These are phyloP conservation scores for Mormyrus iriodes DNA, from an alignment of 2,113 vertebrate genomes.

Conservation along the genomic window DNA sequence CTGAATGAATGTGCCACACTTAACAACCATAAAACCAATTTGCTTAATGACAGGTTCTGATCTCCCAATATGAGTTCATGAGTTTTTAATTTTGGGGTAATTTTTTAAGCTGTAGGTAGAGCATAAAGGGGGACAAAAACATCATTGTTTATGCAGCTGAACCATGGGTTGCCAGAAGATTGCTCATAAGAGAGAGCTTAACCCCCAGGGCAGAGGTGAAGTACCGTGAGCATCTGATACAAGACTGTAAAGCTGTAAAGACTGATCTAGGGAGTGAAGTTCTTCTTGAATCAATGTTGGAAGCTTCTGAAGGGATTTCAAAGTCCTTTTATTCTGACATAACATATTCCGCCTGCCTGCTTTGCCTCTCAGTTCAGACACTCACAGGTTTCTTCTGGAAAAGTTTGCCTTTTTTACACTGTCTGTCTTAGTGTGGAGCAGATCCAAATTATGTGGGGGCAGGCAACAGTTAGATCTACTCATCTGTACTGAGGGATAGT, in stretches of 20 bases:
- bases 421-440: background rate
- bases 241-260: background rate
- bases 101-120: background rate
- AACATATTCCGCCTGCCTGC: background rate
- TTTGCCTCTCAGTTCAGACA: background rate
- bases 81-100: background rate
- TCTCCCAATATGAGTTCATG: background rate
- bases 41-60: background rate
- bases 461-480: background rate
- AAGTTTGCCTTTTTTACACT: background rate
- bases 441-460: background rate
- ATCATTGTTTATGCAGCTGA: background rate
- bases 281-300: background rate
- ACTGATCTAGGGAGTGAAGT: background rate
- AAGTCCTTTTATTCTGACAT: background rate
- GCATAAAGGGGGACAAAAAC: background rate
- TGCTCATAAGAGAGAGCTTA: background rate
- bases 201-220: background rate
- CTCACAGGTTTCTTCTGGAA: background rate
- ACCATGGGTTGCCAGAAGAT: background rate
- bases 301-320: background rate
- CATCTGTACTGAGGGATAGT: background rate
- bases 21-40: conserved; percentile 3
- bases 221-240: background rate
- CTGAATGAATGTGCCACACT: background rate